These are phyloP conservation scores for Lamprotornis superbus DNA, from an alignment of 2,113 vertebrate species.

Conservation along the genomic window DNA sequence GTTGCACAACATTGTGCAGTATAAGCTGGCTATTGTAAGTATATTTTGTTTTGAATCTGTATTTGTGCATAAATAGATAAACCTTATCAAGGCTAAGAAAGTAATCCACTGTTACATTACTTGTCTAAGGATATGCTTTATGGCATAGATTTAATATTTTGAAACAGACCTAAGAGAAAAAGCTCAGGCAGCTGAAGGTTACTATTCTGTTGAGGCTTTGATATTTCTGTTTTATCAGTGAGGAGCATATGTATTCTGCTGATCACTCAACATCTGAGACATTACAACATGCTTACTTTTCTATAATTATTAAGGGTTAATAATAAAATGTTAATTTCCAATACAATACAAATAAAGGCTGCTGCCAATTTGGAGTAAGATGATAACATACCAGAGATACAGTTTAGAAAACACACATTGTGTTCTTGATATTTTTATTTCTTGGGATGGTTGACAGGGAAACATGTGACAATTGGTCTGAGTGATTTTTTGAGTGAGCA, in stretches of 20 bases:
- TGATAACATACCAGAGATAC: background rate
- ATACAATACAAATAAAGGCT: background rate
- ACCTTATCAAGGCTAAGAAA: background rate
- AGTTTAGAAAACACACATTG: background rate
- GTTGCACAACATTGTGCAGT: background rate
- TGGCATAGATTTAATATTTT: background rate
- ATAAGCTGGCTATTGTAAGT: background rate
- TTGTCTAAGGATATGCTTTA: background rate
- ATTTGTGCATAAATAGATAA: background rate
- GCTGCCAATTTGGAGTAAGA: background rate
- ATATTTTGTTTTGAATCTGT: background rate
- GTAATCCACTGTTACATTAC: background rate
- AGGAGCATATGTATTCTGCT: background rate
- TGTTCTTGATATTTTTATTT: background rate
- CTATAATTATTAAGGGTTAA: background rate
- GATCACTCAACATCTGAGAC: background rate
- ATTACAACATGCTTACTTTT: background rate
- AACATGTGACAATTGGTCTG: background rate
- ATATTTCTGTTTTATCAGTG: background rate
- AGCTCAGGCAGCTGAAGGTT: background rate
- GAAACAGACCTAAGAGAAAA: background rate
- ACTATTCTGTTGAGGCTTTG: background rate
- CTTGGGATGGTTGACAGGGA: background rate
- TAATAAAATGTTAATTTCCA: background rate
- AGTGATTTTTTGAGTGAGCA: conserved; percentile 13